phyloP scores from a whole-genome alignment of 2,888 invertebrate species.

The Trissolcus brochymenae region DNA sequence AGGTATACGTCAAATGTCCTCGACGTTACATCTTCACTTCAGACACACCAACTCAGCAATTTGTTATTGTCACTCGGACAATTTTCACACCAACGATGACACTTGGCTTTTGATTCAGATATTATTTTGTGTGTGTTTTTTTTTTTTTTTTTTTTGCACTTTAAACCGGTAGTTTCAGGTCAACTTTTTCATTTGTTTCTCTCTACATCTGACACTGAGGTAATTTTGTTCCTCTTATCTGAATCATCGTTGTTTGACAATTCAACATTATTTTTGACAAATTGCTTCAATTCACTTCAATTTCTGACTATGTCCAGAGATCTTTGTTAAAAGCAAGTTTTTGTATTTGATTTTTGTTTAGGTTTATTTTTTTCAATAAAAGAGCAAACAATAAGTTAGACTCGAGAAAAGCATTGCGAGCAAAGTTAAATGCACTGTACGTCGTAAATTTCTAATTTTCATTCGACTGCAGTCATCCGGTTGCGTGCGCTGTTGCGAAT shows the following conservation, averaged over 20 bases:
- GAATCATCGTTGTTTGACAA: too few relatives aligned
- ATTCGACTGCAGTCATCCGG: slow-evolving; percentile 37
- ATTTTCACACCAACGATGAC: slow-evolving; percentile 1
- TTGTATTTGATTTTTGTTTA: too few relatives aligned
- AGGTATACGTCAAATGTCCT: slow-evolving; percentile 47
- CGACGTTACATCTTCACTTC: slow-evolving; percentile 43
- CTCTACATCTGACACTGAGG: too few relatives aligned
- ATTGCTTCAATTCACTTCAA: too few relatives aligned
- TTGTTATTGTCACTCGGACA: slow-evolving; percentile 30
- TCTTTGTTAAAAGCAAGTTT: too few relatives aligned
- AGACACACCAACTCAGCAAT: slow-evolving; percentile 23
- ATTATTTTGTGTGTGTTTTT: not conserved
- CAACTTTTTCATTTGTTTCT: too few relatives aligned
- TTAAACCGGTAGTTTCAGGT: too few relatives aligned
- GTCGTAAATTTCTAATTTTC: slow-evolving; percentile 40
- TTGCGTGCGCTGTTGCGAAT: slow-evolving; percentile 14
- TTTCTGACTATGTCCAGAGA: too few relatives aligned
- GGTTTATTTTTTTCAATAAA: not conserved
- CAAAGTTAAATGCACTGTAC: slow-evolving; percentile 17
- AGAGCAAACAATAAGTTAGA: not conserved
- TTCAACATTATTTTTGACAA: too few relatives aligned
- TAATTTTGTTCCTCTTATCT: too few relatives aligned
- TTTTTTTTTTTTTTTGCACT: not conserved
- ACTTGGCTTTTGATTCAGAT: not conserved
- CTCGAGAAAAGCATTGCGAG: not conserved